Evolutionary conservation across 2,888 invertebrate species (phyloP).

Genomic region (Exocentrus adspersus): DNA sequence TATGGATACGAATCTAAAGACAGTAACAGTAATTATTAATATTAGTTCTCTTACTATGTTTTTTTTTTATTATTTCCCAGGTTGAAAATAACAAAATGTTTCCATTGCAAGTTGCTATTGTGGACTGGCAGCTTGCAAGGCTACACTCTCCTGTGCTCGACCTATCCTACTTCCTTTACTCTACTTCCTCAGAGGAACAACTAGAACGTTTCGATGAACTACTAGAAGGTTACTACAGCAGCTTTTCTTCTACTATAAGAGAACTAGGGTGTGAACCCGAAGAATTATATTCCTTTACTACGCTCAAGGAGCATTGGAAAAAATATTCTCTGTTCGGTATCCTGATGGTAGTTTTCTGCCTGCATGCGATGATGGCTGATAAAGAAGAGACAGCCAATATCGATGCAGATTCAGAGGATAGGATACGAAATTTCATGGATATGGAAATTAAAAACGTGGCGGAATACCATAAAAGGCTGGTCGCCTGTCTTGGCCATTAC

Average conservation of each 20-base stretch:
- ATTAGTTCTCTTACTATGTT: too few relatives aligned
- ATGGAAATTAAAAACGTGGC: not conserved
- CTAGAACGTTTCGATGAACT: constrained; percentile 4
- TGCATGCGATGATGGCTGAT: constrained; percentile 10
- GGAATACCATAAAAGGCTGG: constrained; percentile 7
- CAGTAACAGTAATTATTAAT: not conserved
- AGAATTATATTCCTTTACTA: not conserved
- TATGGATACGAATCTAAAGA: not conserved
- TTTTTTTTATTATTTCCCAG: too few relatives aligned
- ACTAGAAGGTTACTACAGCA: not conserved
- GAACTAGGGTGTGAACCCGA: constrained; percentile 9
- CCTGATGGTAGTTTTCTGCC: constrained; percentile 8
- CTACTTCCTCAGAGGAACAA: not conserved
- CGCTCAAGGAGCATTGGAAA: constrained; percentile 4
- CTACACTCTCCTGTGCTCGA: constrained; percentile 13
- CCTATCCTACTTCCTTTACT: constrained; percentile 8
- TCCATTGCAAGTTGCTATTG: constrained; percentile 11
- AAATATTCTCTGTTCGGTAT: constrained; percentile 21
- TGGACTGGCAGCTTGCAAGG: constrained; percentile 13
- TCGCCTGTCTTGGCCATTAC: constrained; percentile 17
- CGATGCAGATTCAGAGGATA: not conserved
- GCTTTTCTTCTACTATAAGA: not conserved
- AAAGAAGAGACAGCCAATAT: not conserved
- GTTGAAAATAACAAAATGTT: too few relatives aligned
- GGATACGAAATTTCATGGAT: constrained; percentile 13